phyloP scores from a whole-genome alignment of 1,140 invertebrate species.

The Neotoxoptera formosana region DNA sequence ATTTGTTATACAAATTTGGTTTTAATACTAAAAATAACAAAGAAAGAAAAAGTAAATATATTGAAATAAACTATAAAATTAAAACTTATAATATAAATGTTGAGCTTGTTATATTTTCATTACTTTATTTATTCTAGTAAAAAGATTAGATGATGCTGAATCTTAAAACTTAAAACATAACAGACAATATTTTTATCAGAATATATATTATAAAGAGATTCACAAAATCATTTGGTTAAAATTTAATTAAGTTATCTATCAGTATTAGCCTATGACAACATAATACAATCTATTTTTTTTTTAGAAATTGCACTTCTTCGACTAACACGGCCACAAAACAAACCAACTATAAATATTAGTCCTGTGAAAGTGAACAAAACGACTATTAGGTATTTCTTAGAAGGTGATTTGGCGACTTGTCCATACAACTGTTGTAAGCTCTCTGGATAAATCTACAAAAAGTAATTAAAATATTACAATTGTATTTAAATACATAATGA shows the following conservation, averaged over 20 bases:
- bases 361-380: conserved; percentile 75
- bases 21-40: neutral
- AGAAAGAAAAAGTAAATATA: no score
- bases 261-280: neutral
- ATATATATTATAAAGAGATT: neutral
- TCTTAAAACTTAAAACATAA: neutral
- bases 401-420: conserved; percentile 75
- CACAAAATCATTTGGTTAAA: neutral
- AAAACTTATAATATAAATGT: neutral
- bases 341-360: conserved; percentile 80
- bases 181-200: neutral
- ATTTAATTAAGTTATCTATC: neutral
- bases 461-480: neutral
- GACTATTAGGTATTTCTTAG: conserved; percentile 80
- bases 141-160: neutral
- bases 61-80: neutral
- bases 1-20: neutral
- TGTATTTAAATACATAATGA: neutral
- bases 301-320: conserved; percentile 65
- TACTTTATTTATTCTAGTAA: neutral
- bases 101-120: neutral
- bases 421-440: conserved; percentile 75
- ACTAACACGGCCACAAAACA: conserved; percentile 82
- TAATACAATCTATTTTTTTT: conserved; percentile 52
- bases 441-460: conserved; percentile 65